Evolutionary conservation across 2,113 vertebrate species (phyloP), one percentile per base, ranked within the genome.

Genomic region (Barbus barbus): DNA sequence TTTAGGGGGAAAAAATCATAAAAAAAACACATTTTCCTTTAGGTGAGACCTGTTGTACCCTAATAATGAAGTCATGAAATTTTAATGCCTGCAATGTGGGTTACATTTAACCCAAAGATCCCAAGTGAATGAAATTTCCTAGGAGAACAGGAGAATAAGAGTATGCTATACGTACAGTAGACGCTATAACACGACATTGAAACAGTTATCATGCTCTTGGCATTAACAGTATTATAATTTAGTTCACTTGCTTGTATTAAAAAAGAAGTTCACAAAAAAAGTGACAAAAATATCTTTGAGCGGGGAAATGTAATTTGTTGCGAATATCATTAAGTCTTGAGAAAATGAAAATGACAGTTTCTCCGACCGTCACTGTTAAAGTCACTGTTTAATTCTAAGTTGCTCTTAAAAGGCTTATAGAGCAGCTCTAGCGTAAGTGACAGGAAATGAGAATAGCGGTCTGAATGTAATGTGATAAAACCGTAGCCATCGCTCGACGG

Each of bases 381-480:
- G 75, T 58, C 20, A 20, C 73, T 41, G 58, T 78, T 63, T 44
- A 61, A 78, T 78, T 61, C 38, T 67, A 48, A 67, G 26, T 80
- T 67, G 41, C 61, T 67, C 60, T 67, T 48, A 80, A 80, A 80
- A 65, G 60, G 78, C 60, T 51, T 80, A 80, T 31, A 48, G 77
- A 80, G 61, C 41, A 28, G 24, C 60, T 80, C 78, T 14, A 13
- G 41, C 16, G 20, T 80, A 67, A 80, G 60, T 80, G 78, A 80
- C 78, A 48, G 78, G 60, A 65, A 80, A 80, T 80, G 60, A 80
- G 78, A 80, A 65, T 13, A 28, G 78, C 18, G 20, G 61, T 33
- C 78, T 67, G 78, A 80, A 80, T 67, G 78, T 65, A 67, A 80
- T 78, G 56, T 78, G 56, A 78, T 65, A 80, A 80, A 80, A 65